Evolutionary conservation across 2,113 vertebrate genomes (phyloP).

Genomic region (western clawed frog (Xenopus tropicalis)): DNA sequence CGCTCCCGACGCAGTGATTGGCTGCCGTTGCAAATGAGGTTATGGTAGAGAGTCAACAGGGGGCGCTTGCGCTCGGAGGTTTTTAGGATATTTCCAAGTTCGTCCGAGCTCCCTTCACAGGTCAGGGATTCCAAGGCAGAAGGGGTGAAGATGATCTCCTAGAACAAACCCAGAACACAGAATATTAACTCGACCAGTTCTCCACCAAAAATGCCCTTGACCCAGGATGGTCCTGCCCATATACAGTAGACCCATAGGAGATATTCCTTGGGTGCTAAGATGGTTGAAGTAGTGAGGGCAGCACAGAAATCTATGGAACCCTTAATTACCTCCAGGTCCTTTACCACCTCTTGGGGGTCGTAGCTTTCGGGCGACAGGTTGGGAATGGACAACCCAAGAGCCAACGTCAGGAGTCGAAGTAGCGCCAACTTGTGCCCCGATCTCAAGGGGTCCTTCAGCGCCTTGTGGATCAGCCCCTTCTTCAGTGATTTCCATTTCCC

Average conservation of each 20-base stretch:
- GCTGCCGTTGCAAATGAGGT: conserved; percentile 62
- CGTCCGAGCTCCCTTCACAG: conserved; percentile 60
- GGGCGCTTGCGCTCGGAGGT: conserved; percentile 63
- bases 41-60: conserved; percentile 63
- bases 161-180: neutral
- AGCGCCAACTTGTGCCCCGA: conserved; percentile 53
- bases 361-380: conserved; percentile 40
- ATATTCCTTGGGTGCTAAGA: neutral
- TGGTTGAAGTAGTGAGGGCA: too few relatives aligned
- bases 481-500: conserved; percentile 53
- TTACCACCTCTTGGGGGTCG: conserved; percentile 58
- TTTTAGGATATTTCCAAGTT: conserved; percentile 65
- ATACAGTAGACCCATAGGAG: fast-evolving
- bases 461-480: conserved; percentile 64
- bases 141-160: conserved; percentile 76
- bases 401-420: conserved; percentile 66
- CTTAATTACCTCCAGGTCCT: conserved; percentile 70
- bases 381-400: conserved; percentile 54
- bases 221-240: neutral
- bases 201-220: neutral
- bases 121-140: conserved; percentile 77
- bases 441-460: conserved; percentile 56
- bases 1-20: conserved; percentile 54
- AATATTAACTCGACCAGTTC: fast-evolving
- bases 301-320: too few relatives aligned